Evolutionary conservation across 92 coral and sea anemone genomes (phyloP).

Genomic region (Umimayanthus kanabou): DNA sequence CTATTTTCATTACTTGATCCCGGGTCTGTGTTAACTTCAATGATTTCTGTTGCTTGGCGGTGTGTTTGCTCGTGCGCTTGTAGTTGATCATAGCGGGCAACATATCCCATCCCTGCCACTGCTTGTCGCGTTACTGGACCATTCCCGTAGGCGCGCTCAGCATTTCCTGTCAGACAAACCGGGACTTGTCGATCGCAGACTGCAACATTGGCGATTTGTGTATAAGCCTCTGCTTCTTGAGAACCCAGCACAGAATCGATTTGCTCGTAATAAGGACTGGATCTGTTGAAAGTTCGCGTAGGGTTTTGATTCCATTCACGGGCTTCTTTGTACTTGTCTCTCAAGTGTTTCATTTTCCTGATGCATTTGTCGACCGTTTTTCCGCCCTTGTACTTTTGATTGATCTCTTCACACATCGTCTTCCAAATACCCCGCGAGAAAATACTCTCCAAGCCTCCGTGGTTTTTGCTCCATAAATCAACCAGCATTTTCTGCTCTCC

Average conservation of each 20-base stretch:
- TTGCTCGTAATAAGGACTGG: constrained; percentile 33
- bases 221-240: background rate
- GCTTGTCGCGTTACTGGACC: background rate
- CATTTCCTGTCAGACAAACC: background rate
- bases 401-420: constrained; percentile 18
- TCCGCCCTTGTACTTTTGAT: constrained; percentile 15
- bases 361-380: constrained; percentile 22
- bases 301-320: constrained; percentile 28
- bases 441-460: constrained; percentile 14
- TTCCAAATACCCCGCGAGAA: constrained; percentile 18
- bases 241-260: constrained; percentile 18
- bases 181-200: background rate
- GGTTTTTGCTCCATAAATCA: constrained; percentile 28
- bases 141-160: background rate
- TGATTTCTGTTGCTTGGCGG: background rate
- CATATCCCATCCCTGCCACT: background rate
- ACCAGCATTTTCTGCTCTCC: constrained; percentile 33
- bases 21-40: background rate
- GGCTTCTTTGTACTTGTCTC: constrained; percentile 25
- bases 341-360: constrained; percentile 11
- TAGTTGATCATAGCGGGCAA: background rate
- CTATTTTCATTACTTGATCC: background rate
- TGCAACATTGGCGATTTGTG: background rate
- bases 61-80: background rate
- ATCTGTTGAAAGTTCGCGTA: constrained; percentile 19